Conservation (phyloP, 2,888 invertebrate species). For the Cyclophora punctaria region DNA sequence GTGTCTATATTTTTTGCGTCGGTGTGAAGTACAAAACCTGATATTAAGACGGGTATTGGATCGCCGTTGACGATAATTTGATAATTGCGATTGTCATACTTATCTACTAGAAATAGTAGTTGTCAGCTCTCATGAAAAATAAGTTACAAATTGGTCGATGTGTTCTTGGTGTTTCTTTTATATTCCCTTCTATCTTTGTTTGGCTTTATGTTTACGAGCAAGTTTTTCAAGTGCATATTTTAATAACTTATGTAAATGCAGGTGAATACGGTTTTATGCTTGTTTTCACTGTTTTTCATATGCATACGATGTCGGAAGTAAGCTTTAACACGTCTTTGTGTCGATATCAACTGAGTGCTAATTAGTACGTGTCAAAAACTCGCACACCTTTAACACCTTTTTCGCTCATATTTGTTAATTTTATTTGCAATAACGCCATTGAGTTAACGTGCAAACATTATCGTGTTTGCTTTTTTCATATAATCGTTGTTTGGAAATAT, state of each 20-base stretch:
- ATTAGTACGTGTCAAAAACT: slow-evolving; percentile 65
- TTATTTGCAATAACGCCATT: slow-evolving; percentile 52
- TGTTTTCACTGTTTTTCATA: slow-evolving; percentile 17
- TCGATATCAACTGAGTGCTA: slow-evolving; percentile 57
- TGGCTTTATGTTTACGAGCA: too few species aligned
- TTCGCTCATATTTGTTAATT: slow-evolving; percentile 41
- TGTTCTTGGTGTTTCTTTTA: too few species aligned
- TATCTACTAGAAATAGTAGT: slow-evolving; percentile 10
- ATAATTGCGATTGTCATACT: slow-evolving; percentile 59
- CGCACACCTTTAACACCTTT: slow-evolving; percentile 60
- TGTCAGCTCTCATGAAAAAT: slow-evolving; percentile 33
- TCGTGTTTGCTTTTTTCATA: slow-evolving; percentile 11
- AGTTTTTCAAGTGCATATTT: too few species aligned
- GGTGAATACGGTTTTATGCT: too few species aligned
- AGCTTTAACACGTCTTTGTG: slow-evolving; percentile 41
- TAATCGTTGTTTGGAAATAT: too few species aligned
- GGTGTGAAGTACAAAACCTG: slow-evolving; percentile 44
- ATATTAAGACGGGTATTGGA: slow-evolving; percentile 53
- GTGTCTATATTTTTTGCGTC: slow-evolving; percentile 50
- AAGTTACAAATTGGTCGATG: too few species aligned
- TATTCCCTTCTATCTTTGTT: too few species aligned
- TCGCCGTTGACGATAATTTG: slow-evolving; percentile 59
- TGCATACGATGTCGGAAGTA: slow-evolving; percentile 39
- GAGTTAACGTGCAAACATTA: slow-evolving; percentile 49
- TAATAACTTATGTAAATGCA: too few species aligned